Conservation (phyloP, 2,797 vertebrate species). For the Lepus townsendii region DNA sequence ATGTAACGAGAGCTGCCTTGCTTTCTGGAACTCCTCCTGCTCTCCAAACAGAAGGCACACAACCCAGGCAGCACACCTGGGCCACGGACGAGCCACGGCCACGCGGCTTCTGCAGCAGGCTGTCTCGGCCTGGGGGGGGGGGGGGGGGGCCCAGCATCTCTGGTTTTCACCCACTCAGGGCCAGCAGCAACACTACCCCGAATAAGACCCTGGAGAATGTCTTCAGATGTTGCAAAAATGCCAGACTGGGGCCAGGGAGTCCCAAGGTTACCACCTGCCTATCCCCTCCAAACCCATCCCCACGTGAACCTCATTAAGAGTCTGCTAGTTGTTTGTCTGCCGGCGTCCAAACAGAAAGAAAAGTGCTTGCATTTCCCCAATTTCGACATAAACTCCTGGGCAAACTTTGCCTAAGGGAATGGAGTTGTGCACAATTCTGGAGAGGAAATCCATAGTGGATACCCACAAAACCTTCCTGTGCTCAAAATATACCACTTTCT, state of each 20-base stretch:
- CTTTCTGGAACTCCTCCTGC: slow-evolving; percentile 41
- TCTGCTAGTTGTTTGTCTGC: slow-evolving; percentile 41
- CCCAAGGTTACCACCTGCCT: background rate
- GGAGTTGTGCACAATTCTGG: slow-evolving; percentile 46
- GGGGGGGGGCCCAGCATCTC: background rate
- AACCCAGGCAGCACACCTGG: background rate
- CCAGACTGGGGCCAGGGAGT: background rate
- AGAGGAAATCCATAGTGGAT: slow-evolving; percentile 71
- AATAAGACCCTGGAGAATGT: background rate
- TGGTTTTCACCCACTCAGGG: background rate
- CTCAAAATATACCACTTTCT: slow-evolving; percentile 69
- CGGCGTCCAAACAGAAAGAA: slow-evolving; percentile 53
- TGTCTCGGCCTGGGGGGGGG: background rate
- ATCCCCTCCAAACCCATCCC: slow-evolving; percentile 55
- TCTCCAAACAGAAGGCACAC: slow-evolving; percentile 68
- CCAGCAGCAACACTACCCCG: background rate
- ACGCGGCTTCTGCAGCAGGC: no score
- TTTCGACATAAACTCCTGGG: slow-evolving; percentile 18
- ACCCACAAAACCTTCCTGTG: slow-evolving; percentile 72
- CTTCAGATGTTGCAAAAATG: slow-evolving; percentile 2
- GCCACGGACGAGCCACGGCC: background rate
- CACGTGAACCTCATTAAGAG: slow-evolving; percentile 59
- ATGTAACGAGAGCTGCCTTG: background rate
- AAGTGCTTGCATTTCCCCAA: slow-evolving; percentile 20
- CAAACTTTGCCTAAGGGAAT: slow-evolving; percentile 45